These are phyloP conservation scores for Spodoptera littoralis DNA, from an alignment of 2,888 invertebrate genomes.

Conservation along the genomic window DNA sequence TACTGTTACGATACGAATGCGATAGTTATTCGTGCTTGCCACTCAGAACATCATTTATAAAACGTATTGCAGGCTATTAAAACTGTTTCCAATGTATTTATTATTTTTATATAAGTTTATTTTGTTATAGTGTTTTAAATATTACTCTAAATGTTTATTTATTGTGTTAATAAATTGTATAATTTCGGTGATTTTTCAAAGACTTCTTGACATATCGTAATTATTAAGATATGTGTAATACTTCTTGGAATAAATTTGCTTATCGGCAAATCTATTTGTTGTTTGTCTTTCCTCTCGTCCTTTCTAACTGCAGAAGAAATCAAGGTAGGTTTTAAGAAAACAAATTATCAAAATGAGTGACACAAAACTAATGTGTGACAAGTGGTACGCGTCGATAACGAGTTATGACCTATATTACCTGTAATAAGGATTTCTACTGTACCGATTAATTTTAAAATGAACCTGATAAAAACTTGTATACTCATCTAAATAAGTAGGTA, in stretches of 20 bases:
- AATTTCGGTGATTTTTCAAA: constrained; percentile 80
- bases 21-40: too few relatives aligned
- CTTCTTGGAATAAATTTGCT: constrained; percentile 85
- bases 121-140: constrained; percentile 1
- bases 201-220: constrained; percentile 87
- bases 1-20: too few relatives aligned
- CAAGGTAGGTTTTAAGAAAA: background rate
- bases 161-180: constrained; percentile 50
- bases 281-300: constrained; percentile 29
- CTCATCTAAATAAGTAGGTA: too few relatives aligned
- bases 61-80: constrained; percentile 34
- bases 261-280: constrained; percentile 72
- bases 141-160: constrained; percentile 19
- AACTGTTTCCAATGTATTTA: constrained; percentile 5
- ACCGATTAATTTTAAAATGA: too few relatives aligned
- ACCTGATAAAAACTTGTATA: too few relatives aligned
- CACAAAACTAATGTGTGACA: too few relatives aligned
- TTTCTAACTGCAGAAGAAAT: background rate
- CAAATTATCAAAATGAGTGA: too few relatives aligned
- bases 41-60: background rate
- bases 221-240: constrained; percentile 81
- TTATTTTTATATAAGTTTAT: constrained; percentile 1
- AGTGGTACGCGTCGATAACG: too few relatives aligned
- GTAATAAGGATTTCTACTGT: too few relatives aligned
- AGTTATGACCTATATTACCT: too few relatives aligned